phyloP scores from a whole-genome alignment of 2,113 vertebrate species.

The Periophthalmodon schlosseri region DNA sequence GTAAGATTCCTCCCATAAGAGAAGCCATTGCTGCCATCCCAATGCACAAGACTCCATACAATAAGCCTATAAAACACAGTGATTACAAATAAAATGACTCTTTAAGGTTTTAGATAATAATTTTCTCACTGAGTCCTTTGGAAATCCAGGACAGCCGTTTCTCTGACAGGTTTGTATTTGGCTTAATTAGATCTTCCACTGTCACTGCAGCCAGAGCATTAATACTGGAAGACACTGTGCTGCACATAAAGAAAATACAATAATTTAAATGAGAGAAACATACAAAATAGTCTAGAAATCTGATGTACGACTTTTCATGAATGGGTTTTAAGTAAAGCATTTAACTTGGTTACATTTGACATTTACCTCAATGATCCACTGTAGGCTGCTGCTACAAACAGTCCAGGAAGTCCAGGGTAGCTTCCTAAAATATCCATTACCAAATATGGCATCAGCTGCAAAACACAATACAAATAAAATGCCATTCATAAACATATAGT shows the following conservation, averaged over 20 bases:
- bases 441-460: constrained; percentile 82
- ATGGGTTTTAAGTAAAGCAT: not conserved
- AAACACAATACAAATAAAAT: not conserved
- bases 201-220: constrained; percentile 86
- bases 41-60: constrained; percentile 77
- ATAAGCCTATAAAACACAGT: constrained; percentile 60
- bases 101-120: not conserved
- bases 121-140: constrained; percentile 82
- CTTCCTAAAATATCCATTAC: constrained; percentile 78
- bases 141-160: constrained; percentile 78
- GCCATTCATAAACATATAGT: not conserved
- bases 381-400: constrained; percentile 83
- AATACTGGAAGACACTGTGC: constrained; percentile 89
- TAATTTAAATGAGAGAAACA: not conserved
- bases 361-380: constrained; percentile 82
- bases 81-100: not conserved
- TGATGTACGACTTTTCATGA: not conserved
- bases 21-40: constrained; percentile 80
- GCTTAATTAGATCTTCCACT: constrained; percentile 83
- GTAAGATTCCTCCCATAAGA: constrained; percentile 77
- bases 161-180: constrained; percentile 76
- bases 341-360: not conserved
- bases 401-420: constrained; percentile 80
- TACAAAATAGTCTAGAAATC: no score
- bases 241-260: constrained; percentile 36